Percentiles rank a stretch among this genome's conserved stretches.
phyloP scores from a whole-genome alignment of 2,888 invertebrate genomes.

The Reticulitermes lucifugus region DNA sequence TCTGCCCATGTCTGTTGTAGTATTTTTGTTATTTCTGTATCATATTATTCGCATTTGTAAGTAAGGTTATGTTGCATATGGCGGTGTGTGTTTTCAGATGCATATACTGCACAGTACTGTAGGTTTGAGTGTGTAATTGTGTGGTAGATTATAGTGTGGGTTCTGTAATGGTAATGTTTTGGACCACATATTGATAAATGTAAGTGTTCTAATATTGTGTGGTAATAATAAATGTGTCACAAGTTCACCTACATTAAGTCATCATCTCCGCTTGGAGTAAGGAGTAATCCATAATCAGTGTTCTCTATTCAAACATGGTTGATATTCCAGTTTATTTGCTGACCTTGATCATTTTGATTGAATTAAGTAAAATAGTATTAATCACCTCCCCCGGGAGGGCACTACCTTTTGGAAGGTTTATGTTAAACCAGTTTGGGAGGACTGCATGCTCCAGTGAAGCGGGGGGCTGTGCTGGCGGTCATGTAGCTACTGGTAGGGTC shows the following conservation, averaged over 20 bases:
- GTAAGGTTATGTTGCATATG: background rate
- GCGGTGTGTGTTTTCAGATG: background rate
- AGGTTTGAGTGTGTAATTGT: background rate
- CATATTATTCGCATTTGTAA: background rate
- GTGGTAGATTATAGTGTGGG: background rate
- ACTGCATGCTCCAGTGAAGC: too few relatives aligned
- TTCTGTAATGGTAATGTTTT: slow-evolving; percentile 1
- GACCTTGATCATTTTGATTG: too few relatives aligned
- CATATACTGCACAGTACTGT: background rate
- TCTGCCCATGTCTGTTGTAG: background rate
- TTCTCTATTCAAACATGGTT: too few relatives aligned
- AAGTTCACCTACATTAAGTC: background rate
- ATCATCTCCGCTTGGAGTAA: too few relatives aligned
- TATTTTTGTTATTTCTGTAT: background rate
- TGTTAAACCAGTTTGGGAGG: too few relatives aligned
- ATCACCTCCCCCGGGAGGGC: too few relatives aligned
- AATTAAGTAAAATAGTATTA: too few relatives aligned
- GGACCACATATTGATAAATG: slow-evolving; percentile 25
- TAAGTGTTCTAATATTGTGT: slow-evolving; percentile 25
- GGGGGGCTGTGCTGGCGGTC: too few relatives aligned
- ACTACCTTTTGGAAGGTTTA: too few relatives aligned
- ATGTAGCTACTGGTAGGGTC: too few relatives aligned
- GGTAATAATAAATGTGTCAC: slow-evolving; percentile 39
- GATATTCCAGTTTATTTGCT: too few relatives aligned
- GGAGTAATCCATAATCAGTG: too few relatives aligned